Percentiles rank a stretch among this genome's conserved stretches.
Evolutionary conservation across 2,888 invertebrate genomes (phyloP).

Genomic region (Hemistola chrysoprasaria): DNA sequence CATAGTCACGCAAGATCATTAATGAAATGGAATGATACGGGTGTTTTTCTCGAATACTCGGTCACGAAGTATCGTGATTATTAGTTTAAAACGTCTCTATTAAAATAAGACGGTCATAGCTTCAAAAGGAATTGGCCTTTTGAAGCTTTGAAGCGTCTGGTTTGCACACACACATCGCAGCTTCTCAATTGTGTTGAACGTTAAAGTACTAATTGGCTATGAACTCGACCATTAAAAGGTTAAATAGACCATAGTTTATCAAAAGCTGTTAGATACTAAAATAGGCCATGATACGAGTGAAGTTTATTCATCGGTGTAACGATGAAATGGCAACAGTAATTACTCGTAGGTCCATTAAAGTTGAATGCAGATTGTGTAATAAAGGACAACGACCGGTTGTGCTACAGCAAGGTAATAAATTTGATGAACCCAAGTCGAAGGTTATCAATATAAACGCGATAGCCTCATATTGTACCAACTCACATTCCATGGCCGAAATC

Average conservation of each 20-base stretch:
- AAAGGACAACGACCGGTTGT: constrained; percentile 29
- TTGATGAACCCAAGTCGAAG: constrained; percentile 53
- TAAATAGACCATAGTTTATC: constrained; percentile 61
- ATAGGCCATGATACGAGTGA: constrained; percentile 36
- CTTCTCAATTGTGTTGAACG: constrained; percentile 67
- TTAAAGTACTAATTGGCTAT: constrained; percentile 67
- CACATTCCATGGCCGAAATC: constrained; percentile 62
- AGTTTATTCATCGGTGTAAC: constrained; percentile 33
- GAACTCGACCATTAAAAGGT: constrained; percentile 67
- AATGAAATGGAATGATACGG: constrained; percentile 19
- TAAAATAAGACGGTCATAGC: constrained; percentile 43
- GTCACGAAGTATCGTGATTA: constrained; percentile 48
- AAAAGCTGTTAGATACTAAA: constrained; percentile 46
- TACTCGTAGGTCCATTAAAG: constrained; percentile 11
- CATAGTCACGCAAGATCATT: constrained; percentile 35
- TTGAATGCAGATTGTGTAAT: constrained; percentile 31
- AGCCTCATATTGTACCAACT: constrained; percentile 46
- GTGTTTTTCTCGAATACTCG: constrained; percentile 30
- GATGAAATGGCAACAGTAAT: constrained; percentile 7
- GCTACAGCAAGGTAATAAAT: constrained; percentile 47
- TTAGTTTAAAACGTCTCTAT: constrained; percentile 52
- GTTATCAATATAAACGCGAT: constrained; percentile 60
- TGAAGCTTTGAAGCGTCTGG: too few species aligned
- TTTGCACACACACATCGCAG: constrained; percentile 59
- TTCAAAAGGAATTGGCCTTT: constrained; percentile 57